Evolutionary conservation across 1,140 invertebrate species (phyloP).

Genomic region (Atta colombica): DNA sequence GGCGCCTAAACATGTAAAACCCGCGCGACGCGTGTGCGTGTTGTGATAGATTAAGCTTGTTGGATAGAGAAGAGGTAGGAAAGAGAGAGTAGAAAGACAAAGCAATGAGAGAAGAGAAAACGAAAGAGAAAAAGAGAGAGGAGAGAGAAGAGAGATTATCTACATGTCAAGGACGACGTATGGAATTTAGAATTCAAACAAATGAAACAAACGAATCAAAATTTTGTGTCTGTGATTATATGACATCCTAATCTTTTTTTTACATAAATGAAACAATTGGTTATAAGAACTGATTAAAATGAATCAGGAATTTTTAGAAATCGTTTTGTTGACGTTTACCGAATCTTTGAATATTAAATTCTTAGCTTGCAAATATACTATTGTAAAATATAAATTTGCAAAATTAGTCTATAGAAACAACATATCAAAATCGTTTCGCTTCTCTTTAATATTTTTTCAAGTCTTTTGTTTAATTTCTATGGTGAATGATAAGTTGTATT

Average conservation of each 20-base stretch:
- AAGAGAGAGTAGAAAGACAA: neutral
- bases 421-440: neutral
- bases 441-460: neutral
- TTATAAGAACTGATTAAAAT: neutral
- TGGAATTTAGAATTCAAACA: neutral
- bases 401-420: neutral
- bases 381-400: neutral
- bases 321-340: neutral
- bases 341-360: neutral
- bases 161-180: neutral
- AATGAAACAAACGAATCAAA: neutral
- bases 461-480: neutral
- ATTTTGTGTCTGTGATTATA: slow-evolving; percentile 1
- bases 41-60: slow-evolving; percentile 28
- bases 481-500: neutral
- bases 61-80: neutral
- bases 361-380: neutral
- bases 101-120: neutral
- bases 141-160: slow-evolving; percentile 10
- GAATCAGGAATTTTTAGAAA: neutral
- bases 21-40: slow-evolving; percentile 7
- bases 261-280: neutral
- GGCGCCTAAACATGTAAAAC: slow-evolving; percentile 16
- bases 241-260: neutral
- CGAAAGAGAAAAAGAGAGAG: neutral